Evolutionary conservation across 2,113 vertebrate species (phyloP), one percentile per base, ranked within the genome.

Genomic region (Periophthalmodon schlosseri): DNA sequence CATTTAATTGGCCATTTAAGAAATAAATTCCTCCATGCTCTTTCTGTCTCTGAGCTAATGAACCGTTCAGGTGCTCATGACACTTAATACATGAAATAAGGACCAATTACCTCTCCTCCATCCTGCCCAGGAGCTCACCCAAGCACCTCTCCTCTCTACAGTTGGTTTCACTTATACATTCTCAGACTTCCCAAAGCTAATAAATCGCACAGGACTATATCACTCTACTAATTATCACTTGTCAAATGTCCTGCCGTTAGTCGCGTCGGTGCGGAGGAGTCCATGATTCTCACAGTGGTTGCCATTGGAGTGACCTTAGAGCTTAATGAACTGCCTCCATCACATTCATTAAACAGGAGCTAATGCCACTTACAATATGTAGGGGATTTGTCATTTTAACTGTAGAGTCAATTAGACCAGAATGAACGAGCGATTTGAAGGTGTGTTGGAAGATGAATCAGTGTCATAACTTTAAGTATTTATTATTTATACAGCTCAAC

Each of bases 381-480:
- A 18, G 28, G 24, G 14, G 16, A 61, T 33, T 33, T 61, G 58
- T 61, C 21, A 58, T 58, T 58, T 56, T 21, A 56, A 56, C 20
- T 8, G 52, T n/a, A n/a, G 52, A 56, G 52, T 56, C 20, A 56
- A 56, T 56, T 56, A 56, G 52, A n/a, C 44, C 5, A 50, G 76
- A 77, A 87, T 77, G 68, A 82, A 86, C 72, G 28, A 28, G 28
- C 2, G 28, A 28, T 28, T 28, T 47, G 46, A 14, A 3, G 12
- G 3, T 47, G 46, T 47, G 13, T 13, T 4, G 46, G 13, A 47
- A 47, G 46, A 12, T 14, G 13, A 47, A 47, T 47, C 13, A 14
- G 4, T 47, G 3, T 28, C 28, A 28, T 28, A 28, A 28, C 28
- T 28, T 28, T 2, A 28, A 3, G 28, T 28, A 28, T 28, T 28